Conservation (phyloP, 2,113 vertebrate genomes). For the Neoarius graeffei region DNA sequence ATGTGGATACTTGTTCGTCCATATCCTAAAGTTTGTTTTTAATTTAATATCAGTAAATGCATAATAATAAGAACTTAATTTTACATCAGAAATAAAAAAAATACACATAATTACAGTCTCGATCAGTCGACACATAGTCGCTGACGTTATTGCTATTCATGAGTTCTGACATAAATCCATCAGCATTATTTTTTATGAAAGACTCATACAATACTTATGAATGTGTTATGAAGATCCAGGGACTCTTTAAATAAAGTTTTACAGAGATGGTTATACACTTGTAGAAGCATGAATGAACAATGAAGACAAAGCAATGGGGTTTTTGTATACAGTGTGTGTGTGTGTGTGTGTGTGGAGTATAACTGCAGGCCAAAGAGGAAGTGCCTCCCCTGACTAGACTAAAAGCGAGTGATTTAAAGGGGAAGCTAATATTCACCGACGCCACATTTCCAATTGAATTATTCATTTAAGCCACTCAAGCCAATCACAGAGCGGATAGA, state of each 20-base stretch:
- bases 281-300: neutral
- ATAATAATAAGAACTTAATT: neutral
- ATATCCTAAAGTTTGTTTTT: too few relatives aligned
- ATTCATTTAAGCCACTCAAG: constrained; percentile 62
- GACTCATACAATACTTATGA: neutral
- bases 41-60: too few relatives aligned
- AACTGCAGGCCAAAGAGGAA: constrained; percentile 50
- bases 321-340: neutral
- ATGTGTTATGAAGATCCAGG: neutral
- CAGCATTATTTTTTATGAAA: neutral
- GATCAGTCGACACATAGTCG: neutral
- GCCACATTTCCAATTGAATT: constrained; percentile 58
- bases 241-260: neutral
- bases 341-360: constrained; percentile 8
- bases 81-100: too few relatives aligned
- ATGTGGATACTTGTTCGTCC: too few relatives aligned
- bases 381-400: constrained; percentile 45
- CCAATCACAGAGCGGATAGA: constrained; percentile 45
- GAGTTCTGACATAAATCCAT: neutral
- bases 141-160: too few relatives aligned
- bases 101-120: neutral
- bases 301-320: neutral
- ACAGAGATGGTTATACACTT: neutral
- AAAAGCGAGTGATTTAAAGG: constrained; percentile 42
- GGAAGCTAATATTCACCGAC: constrained; percentile 56